Percentiles rank a stretch among this genome's conserved stretches.
phyloP scores from a whole-genome alignment of 37 sponge, comb jelly and placozoan genomes.

The Aphrocallistes beatrix region DNA sequence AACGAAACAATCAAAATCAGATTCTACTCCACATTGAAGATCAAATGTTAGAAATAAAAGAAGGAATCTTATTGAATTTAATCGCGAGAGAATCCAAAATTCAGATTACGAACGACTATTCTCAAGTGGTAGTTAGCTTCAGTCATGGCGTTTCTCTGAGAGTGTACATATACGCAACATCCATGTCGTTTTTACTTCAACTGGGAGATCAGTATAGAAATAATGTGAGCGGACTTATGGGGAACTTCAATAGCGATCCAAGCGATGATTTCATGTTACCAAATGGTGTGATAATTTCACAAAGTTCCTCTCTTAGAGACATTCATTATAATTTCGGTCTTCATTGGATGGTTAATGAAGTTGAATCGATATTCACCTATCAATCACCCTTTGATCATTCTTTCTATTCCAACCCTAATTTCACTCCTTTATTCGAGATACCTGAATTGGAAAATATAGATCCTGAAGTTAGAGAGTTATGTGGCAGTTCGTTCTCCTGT shows the following conservation, averaged over 20 bases:
- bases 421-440: not conserved
- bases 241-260: not conserved
- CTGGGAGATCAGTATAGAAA: not conserved
- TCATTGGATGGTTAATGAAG: not conserved
- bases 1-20: not conserved
- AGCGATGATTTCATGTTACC: not conserved
- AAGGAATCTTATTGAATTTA: not conserved
- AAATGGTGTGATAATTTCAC: not conserved
- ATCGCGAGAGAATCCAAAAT: not conserved
- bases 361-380: not conserved
- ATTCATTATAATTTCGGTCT: conserved; percentile 1
- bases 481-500: not conserved
- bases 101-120: not conserved
- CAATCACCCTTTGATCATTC: not conserved
- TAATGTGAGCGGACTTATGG: not conserved
- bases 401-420: not conserved
- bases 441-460: not conserved
- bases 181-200: not conserved
- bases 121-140: not conserved
- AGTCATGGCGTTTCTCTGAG: not conserved
- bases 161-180: not conserved
- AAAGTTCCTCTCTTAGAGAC: not conserved
- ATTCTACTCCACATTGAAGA: not conserved
- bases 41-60: not conserved
- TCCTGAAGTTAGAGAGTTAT: not conserved